A percentile compares a stretch with the other conserved stretches of the same genome.
These are phyloP conservation scores for Pseudachorutes palmiensis DNA, from an alignment of 1,140 invertebrate species.

Conservation along the genomic window DNA sequence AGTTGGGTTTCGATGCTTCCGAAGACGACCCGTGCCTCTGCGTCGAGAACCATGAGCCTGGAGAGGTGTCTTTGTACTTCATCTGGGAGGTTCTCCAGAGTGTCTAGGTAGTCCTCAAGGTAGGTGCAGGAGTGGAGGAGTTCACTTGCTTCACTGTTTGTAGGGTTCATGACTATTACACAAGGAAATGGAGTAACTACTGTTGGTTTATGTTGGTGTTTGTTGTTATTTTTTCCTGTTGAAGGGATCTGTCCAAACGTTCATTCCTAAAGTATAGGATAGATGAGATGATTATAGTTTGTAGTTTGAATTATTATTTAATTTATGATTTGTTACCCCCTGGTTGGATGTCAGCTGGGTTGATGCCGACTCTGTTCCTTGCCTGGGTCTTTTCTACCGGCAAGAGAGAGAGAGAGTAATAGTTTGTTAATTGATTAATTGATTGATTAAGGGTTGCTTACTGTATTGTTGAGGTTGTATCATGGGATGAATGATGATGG, in stretches of 20 bases:
- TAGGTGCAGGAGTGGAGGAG: slow-evolving; percentile 81
- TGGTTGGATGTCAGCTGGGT: slow-evolving; percentile 58
- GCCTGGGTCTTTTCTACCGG: slow-evolving; percentile 54
- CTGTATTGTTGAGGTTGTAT: slow-evolving; percentile 56
- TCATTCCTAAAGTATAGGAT: slow-evolving; percentile 54
- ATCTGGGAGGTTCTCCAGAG: slow-evolving; percentile 88
- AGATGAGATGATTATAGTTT: slow-evolving; percentile 13
- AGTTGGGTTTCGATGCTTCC: no score
- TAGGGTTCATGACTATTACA: neutral
- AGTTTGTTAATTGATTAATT: slow-evolving; percentile 4
- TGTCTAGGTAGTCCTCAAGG: slow-evolving; percentile 92
- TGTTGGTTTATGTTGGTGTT: no score
- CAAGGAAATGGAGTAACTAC: no score
- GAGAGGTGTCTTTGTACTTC: slow-evolving; percentile 85
- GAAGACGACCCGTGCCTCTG: neutral
- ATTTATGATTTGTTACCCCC: no score
- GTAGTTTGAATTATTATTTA: no score
- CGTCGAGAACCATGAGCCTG: slow-evolving; percentile 41
- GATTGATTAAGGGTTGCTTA: slow-evolving; percentile 39
- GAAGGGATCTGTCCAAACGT: slow-evolving; percentile 61
- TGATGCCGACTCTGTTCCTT: slow-evolving; percentile 48
- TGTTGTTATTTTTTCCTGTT: slow-evolving; percentile 44
- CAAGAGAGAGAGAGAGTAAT: slow-evolving; percentile 14
- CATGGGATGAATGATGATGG: slow-evolving; percentile 57
- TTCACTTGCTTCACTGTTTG: slow-evolving; percentile 69